phyloP scores from a whole-genome alignment of 2,113 vertebrate genomes.

The Bothrops jararaca region DNA sequence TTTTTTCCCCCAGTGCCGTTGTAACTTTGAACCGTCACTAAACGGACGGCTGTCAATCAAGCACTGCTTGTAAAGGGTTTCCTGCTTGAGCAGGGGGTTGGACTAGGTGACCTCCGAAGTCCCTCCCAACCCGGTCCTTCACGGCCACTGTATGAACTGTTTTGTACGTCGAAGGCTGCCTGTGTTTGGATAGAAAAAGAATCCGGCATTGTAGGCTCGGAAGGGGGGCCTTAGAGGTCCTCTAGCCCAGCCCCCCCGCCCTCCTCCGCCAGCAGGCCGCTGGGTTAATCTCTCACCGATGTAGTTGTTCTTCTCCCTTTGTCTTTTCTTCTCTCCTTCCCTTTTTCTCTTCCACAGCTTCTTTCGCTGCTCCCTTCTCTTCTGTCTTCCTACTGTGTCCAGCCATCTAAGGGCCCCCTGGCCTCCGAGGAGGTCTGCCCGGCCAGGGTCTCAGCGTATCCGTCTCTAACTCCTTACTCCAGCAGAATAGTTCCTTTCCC shows the following conservation, averaged over 20 bases:
- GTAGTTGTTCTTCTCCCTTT: slow-evolving; percentile 38
- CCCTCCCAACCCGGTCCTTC: too few species aligned
- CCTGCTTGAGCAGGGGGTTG: too few species aligned
- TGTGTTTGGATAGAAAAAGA: neutral
- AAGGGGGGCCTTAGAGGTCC: neutral
- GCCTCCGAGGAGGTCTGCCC: slow-evolving; percentile 86
- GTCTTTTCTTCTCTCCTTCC: slow-evolving; percentile 47
- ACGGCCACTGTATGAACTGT: too few species aligned
- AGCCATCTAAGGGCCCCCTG: slow-evolving; percentile 86
- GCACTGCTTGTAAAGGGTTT: too few species aligned
- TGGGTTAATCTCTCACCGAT: neutral
- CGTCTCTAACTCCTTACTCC: slow-evolving; percentile 98
- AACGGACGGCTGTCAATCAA: too few species aligned
- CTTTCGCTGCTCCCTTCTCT: slow-evolving; percentile 90
- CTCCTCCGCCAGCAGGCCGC: neutral
- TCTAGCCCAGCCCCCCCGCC: slow-evolving; percentile 7
- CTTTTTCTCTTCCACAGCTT: slow-evolving; percentile 76
- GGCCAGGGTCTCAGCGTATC: slow-evolving; percentile 94
- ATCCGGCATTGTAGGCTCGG: too few species aligned
- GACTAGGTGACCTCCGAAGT: too few species aligned
- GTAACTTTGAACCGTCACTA: too few species aligned
- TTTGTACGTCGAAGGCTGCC: neutral
- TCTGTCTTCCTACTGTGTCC: slow-evolving; percentile 94
- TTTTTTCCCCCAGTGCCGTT: too few species aligned
- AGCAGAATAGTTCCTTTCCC: slow-evolving; percentile 89